Conservation (phyloP, 1,140 invertebrate genomes). For the Bombus ignitus region DNA sequence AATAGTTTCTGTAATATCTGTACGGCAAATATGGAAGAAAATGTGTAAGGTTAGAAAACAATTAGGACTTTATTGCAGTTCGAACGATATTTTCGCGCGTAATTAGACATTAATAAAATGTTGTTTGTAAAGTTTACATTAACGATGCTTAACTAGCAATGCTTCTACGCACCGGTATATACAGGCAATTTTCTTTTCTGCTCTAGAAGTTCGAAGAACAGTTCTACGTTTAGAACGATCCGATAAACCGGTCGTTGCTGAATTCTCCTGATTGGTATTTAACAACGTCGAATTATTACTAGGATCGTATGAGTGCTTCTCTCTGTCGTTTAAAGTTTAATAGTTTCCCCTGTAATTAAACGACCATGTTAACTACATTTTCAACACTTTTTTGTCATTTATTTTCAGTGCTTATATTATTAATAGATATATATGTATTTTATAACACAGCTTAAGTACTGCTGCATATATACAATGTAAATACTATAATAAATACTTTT, state of each 20-base stretch:
- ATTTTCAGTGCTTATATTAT: neutral
- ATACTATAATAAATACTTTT: no score
- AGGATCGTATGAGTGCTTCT: neutral
- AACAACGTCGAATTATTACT: neutral
- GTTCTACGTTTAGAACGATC: conserved; percentile 14
- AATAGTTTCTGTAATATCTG: neutral
- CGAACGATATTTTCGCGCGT: neutral
- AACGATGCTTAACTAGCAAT: neutral
- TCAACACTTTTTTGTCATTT: neutral
- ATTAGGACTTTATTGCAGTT: neutral
- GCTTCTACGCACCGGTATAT: neutral
- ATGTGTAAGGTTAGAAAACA: neutral
- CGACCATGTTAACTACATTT: neutral
- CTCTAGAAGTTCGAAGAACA: conserved; percentile 30
- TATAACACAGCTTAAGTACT: neutral
- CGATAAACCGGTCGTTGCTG: neutral
- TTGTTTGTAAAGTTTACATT: neutral
- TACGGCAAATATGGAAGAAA: neutral
- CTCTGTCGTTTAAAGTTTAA: neutral
- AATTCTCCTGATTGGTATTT: neutral
- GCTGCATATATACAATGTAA: no score
- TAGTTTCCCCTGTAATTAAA: neutral
- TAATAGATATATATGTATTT: neutral
- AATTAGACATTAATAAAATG: neutral
- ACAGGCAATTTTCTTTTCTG: conserved; percentile 27